These are phyloP conservation scores for Drosophila antonietae DNA, from an alignment of 2,888 invertebrate species.

Conservation along the genomic window DNA sequence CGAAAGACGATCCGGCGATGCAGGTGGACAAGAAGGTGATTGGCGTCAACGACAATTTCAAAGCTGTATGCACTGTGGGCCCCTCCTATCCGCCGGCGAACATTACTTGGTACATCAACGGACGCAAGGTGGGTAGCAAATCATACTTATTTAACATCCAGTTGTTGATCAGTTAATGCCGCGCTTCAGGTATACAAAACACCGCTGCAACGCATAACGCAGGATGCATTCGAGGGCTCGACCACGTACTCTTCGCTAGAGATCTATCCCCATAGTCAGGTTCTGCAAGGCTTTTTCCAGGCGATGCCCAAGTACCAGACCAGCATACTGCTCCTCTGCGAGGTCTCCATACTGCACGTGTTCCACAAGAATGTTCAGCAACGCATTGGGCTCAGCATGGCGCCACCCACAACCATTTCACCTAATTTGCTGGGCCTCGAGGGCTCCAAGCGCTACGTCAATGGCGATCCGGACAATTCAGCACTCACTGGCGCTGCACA, in stretches of 20 bases:
- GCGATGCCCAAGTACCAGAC: constrained; percentile 83
- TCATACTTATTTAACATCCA: not conserved
- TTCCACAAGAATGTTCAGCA: constrained; percentile 85
- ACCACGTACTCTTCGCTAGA: constrained; percentile 84
- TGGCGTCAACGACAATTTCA: constrained; percentile 85
- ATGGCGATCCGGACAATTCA: constrained; percentile 85
- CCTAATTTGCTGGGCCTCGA: constrained; percentile 84
- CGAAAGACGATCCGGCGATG: constrained; percentile 86
- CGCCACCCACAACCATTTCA: constrained; percentile 83
- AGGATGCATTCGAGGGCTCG: constrained; percentile 83
- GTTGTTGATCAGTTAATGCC: constrained; percentile 20
- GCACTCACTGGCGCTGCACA: constrained; percentile 82
- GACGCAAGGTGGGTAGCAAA: constrained; percentile 84
- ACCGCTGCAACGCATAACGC: constrained; percentile 84
- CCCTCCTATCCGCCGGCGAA: constrained; percentile 86
- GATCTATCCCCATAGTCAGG: constrained; percentile 84
- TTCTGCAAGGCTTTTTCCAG: constrained; percentile 84
- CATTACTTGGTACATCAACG: constrained; percentile 86
- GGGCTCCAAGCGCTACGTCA: constrained; percentile 82
- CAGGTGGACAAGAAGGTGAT: constrained; percentile 86
- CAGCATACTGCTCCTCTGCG: constrained; percentile 83
- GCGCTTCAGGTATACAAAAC: constrained; percentile 82
- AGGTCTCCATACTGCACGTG: constrained; percentile 84
- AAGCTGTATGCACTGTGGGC: constrained; percentile 86
- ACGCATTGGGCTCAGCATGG: constrained; percentile 81